Evolutionary conservation across 2,797 vertebrate species (phyloP), one percentile per base, ranked within the genome.

Genomic region (Kryptopterus vitreolus): DNA sequence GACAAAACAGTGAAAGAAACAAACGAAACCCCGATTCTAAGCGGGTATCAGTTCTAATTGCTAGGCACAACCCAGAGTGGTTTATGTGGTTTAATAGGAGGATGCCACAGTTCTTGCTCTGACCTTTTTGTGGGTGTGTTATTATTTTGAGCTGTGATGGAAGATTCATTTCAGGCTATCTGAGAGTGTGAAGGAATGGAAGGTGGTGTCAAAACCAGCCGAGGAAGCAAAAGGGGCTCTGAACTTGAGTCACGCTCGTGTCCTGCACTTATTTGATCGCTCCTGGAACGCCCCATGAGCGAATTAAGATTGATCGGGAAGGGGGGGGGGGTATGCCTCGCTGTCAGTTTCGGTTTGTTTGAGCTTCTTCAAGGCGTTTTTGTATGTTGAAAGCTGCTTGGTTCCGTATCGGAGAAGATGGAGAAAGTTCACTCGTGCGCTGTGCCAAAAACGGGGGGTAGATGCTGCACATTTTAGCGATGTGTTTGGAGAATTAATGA

Each of bases 11-110:
- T 63, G 43, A 69, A 66, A 72, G 79, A 48, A 82, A 79, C 82
- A 82, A 86, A 86, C 85, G 84, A 86, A 71, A 75, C 43, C 48
- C 61, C 1, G 55, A 31, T n/a, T 83, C 78, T 74, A 65, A 75
- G 81, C 52, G 66, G 82, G 80, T 84, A 62, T 82, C 26, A 48
- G 69, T 79, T 86, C 57, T 80, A 86, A 87, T 87, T 83, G 76
- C 69, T 70, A 83, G 81, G 69, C 87, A 79, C 72, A 68, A 80
- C 57, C 79, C 55, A 73, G 61, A 66, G 26, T 61, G 76, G 58
- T 57, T 76, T 73, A 68, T 59, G 31, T 43, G 29, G n/a, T n/a
- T n/a, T n/a, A 62, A 53, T 5, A 50, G 74, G 24, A 31, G 66
- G 26, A 78, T 74, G 74, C 71, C 46, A 35, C 16, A 57, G 77